Base-by-base conservation (phyloP, 2,113 vertebrate species). In the Anoplopoma fimbria region DNA sequence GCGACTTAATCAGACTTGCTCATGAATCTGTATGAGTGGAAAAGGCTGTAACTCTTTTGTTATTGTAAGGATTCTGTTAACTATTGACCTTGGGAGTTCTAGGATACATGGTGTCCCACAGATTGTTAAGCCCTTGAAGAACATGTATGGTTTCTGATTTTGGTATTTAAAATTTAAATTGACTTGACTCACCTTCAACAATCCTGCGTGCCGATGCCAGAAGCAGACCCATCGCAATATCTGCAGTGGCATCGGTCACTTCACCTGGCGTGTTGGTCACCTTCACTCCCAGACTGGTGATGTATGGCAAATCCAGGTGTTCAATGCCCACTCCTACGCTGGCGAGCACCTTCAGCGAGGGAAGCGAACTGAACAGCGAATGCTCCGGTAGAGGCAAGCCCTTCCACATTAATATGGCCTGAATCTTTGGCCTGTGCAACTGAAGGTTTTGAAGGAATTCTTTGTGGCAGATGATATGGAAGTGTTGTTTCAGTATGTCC, bases 171-270 rank as follows among this genome's bases (percentile, higher is more conserved):
- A 53, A n/a, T 4, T 25, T 6, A 7, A 55, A 17, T 31, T 3
- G 27, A 53, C 25, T 34, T n/a, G 6, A 40, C 75, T 87, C 45
- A 89, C 93, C 86, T 51, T 91, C 67, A 23, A 91, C 79, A 0
- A 97, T 72, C 58, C 90, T 96, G 45, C 94, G 92, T 40, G 97
- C 96, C 1, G 96, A 95, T 1, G 95, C 95, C 67, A 98, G 90
- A 58, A 97, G 93, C 77, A 97, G 86, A 51, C 90, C 94, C 95
- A 97, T 94, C 27, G 90, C 97, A 0, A 96, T 87, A 36, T 96
- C 96, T 14, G 97, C 97, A 1, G 95, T 96, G 58, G 96, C 81
- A 21, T 88, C 87, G 0, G 89, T 93, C 68, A 97, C 96, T 0
- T 95, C 94, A 0, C 84, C 84, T 0, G 96, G 96, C 0, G 95